phyloP scores from a whole-genome alignment of 2,113 vertebrate genomes.

The Tachysurus fulvidraco region DNA sequence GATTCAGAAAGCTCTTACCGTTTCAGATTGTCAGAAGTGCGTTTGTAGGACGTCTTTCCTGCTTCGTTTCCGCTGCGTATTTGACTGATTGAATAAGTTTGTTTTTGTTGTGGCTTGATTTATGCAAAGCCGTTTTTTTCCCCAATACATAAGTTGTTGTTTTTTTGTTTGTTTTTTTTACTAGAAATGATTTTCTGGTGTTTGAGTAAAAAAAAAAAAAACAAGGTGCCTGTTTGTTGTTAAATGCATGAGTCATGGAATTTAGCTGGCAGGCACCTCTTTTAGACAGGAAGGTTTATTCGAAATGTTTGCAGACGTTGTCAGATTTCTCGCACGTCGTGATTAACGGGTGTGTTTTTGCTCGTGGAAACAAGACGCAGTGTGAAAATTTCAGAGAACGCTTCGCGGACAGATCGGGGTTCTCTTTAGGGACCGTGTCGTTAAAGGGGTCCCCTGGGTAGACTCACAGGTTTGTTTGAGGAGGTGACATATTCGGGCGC shows the following conservation, averaged over 20 bases:
- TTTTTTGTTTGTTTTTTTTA: background rate
- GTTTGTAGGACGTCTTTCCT: background rate
- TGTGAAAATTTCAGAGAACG: conserved; percentile 47
- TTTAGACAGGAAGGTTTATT: conserved; percentile 3
- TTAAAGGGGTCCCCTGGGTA: conserved; percentile 61
- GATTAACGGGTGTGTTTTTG: background rate
- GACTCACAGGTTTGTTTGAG: conserved; percentile 63
- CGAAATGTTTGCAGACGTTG: background rate
- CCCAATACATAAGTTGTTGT: background rate
- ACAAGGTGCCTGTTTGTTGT: background rate
- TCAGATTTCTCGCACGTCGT: background rate
- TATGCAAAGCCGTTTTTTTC: background rate
- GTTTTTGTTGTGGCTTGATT: background rate
- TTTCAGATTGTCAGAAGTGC: conserved; percentile 15
- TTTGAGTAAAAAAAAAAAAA: background rate
- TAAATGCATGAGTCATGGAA: background rate
- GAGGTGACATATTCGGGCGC: conserved; percentile 58
- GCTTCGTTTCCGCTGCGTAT: background rate
- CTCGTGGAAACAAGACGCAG: background rate
- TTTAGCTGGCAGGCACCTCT: background rate
- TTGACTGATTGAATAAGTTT: conserved; percentile 11
- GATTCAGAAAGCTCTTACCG: background rate
- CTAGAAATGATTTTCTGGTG: background rate
- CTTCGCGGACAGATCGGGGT: conserved; percentile 36
- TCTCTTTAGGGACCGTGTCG: conserved; percentile 47